Base-by-base conservation (phyloP, 2,888 invertebrate genomes). In the Nomada flava region DNA sequence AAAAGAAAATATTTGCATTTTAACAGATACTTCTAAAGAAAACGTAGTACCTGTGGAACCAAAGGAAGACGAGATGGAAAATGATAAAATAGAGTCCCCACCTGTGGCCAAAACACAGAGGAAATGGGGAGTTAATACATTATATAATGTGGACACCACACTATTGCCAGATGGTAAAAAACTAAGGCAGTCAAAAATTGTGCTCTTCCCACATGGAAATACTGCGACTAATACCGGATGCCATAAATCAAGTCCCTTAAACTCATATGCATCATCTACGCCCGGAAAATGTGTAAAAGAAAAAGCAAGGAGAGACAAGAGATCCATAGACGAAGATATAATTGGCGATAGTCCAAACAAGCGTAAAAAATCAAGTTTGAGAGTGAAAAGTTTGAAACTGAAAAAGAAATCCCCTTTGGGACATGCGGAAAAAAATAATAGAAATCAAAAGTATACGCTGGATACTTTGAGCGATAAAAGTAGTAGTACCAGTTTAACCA, bases 181-280 rank as follows among this genome's bases (percentile, higher is more conserved):
- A 68, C 59, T 89, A 4, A 90, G 84, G 60, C 93, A 92, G 71
- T 84, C 90, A 4, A 91, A 79, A 42, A 85, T 92, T 36, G 29
- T 87, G 42, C 76, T 92, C 36, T 65, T 87, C 67, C 85, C 84
- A 67, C 86, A 47, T 42, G 67, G 75, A 18, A 84, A 90, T 68
- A 55, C 85, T 15, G 65, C 69, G 42, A 62, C 15, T 50, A 18
- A 20, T 36, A 23, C 53, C 26, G 10, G 15, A 10, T 18, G 44
- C 1, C 62, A 62, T n/a, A 42, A 47, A n/a, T 29, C 26, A 57
- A 53, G 29, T 2, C 1, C 18, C 26, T 42, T 23, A 18, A 42
- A 0, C 44, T 18, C 11, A 13, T 11, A 29, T 50, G 3, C 11
- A 18, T 52, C 52, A 15, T n/a, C 53, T 23, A 60, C 59, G 50